Base-by-base conservation (phyloP, 2,797 vertebrate genomes). In the Scomberomorus guttatus region DNA sequence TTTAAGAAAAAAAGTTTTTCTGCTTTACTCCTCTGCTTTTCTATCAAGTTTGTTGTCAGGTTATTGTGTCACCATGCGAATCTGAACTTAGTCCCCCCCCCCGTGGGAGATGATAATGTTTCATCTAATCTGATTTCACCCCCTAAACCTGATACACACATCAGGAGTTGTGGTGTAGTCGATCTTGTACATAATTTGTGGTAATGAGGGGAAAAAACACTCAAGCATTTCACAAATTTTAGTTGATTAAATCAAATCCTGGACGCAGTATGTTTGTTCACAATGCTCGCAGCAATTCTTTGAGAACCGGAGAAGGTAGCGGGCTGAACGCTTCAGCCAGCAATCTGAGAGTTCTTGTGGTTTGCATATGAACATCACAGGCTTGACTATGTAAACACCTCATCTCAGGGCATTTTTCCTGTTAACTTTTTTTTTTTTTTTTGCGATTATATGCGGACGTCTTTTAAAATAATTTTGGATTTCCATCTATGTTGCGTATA, bases 61-160 rank as follows among this genome's bases (percentile, higher is more conserved):
- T 69, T 3, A 24, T 64, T 74, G 24, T 18, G 79, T 81, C 51
- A 52, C 13, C 56, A 29, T 68, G 55, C 79, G 17, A 63, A 44
- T 80, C 18, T 54, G 24, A 72, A 75, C 67, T 65, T 51, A 46
- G 52, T 64, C 22, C 56, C 39, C 39, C n/a, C 22, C 56, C 39
- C 39, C n/a, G 10, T 72, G 61, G 57, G 65, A 86, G 55, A 58
- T 56, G 71, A 69, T 82, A 75, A 55, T 77, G 59, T 85, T 89
- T 87, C 56, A 22, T 61, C 67, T 80, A 82, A 89, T 87, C 78
- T 50, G 58, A 83, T 88, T 85, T 85, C 56, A 66, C 8, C 64
- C 55, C 11, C 68, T 83, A 69, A 86, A 90, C 61, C 67, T 50
- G 62, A 87, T 86, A 76, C 58, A 24, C 42, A 51, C 67, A 42